Evolutionary conservation across 2,888 invertebrate genomes (phyloP), one percentile per base, ranked within the genome.

Genomic region (Leucophora obtusa): DNA sequence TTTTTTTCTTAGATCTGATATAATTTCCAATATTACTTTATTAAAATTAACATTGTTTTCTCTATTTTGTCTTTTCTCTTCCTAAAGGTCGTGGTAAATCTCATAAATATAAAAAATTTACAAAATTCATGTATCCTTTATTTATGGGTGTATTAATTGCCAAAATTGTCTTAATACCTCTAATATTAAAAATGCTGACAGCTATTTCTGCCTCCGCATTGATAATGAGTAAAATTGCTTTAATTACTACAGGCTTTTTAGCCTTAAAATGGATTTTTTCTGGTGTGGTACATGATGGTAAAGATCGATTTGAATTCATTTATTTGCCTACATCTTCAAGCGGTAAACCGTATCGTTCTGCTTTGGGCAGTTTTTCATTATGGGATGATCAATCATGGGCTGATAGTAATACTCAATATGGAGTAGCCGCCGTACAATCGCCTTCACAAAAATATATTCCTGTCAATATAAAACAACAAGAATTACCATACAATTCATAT

Each of bases 151-250:
- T 94, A 24, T 85, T 94, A 17, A 91, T 94, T 63, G 93, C 94
- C 0, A 94, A 94, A 87, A 91, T 93, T 43, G 88, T 95, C 1
- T 84, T 95, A 9, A 89, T 95, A 60, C 95, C 95, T 0, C 89
- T 94, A 43, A 92, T 94, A 0, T 87, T 95, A 68, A 95, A 95
- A 85, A 92, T 93, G 1, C 88, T 95, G 80, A 93, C 94, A 0
- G 92, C 95, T 51, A 88, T 95, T 62, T 93, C 95, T 21, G 93
- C 93, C 79, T 87, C 89, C 15, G 88, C 90, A 6, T 89, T 90
- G 82, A 84, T 90, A 28, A 87, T 90, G 86, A 88, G 88, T 53
- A 90, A 90, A 86, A 86, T 90, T 38, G 89, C 90, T 1, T 77
- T 90, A 50, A 82, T 86, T 9, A 85, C 86, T 11, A 87, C 89